Percentiles rank a stretch among this genome's conserved stretches.
Conservation (phyloP, 2,113 vertebrate genomes). For the Chaetodon trifascialis region DNA sequence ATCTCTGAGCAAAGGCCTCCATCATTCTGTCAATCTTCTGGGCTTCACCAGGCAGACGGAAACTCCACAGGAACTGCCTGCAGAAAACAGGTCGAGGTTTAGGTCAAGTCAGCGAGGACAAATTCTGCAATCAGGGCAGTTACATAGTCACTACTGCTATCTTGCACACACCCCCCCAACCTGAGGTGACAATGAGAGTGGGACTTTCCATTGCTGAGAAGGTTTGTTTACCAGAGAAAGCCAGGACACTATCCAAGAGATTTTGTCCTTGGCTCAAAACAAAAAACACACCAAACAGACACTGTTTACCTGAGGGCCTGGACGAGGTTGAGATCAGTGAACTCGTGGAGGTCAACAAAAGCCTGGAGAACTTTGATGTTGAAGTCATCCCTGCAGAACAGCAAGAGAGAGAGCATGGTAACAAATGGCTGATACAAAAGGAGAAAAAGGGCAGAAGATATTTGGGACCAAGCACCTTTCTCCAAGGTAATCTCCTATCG, state of each 20-base stretch:
- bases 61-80: conserved; percentile 96
- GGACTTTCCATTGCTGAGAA: conserved; percentile 35
- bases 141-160: not conserved
- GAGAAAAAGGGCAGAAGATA: not conserved
- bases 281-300: not conserved
- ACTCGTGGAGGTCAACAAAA: conserved; percentile 94
- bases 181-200: not conserved
- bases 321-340: conserved; percentile 94
- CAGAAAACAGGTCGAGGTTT: conserved; percentile 33
- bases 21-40: conserved; percentile 97
- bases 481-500: conserved; percentile 93
- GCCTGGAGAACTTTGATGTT: conserved; percentile 93
- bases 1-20: conserved; percentile 94
- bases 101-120: conserved; percentile 24
- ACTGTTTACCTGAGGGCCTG: conserved; percentile 90
- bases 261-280: not conserved
- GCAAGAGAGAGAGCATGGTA: conserved; percentile 13
- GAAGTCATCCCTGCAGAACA: conserved; percentile 88
- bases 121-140: not conserved
- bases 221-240: conserved; percentile 11
- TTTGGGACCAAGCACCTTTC: conserved; percentile 83
- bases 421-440: not conserved
- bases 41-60: conserved; percentile 93
- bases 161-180: not conserved
- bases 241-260: conserved; percentile 2